Evolutionary conservation across 92 coral and sea anemone species (phyloP).

Genomic region (Parazoanthus swiftii): DNA sequence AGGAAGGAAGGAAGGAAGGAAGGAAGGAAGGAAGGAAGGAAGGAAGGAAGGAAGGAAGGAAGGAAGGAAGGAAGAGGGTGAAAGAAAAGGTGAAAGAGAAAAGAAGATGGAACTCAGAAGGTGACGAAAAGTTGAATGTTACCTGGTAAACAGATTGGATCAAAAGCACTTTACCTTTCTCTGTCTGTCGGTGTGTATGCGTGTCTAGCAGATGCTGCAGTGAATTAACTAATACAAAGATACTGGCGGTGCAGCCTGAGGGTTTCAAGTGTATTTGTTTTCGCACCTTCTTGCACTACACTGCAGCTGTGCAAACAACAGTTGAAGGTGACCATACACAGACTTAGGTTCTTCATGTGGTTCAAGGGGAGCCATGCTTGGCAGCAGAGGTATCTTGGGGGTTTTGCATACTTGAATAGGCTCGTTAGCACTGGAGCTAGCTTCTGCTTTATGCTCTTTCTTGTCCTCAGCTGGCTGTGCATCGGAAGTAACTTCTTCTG

Average conservation of each 20-base stretch:
- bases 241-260: neutral
- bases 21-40: neutral
- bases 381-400: conserved; percentile 13
- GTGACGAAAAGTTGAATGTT: neutral
- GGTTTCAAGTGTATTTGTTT: neutral
- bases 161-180: neutral
- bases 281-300: conserved; percentile 85
- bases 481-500: neutral
- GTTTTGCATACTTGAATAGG: neutral
- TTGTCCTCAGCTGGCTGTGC: neutral
- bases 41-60: too few relatives aligned
- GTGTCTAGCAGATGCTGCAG: neutral
- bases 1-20: too few relatives aligned
- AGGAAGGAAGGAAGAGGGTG: neutral
- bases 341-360: conserved; percentile 61
- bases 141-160: too few relatives aligned
- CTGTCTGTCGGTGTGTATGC: neutral
- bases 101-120: neutral
- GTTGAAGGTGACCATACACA: conserved; percentile 90
- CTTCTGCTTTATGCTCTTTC: neutral
- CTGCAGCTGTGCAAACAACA: conserved; percentile 92
- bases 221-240: neutral
- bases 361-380: conserved; percentile 69
- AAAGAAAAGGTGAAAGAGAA: neutral
- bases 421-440: neutral